Evolutionary conservation across 2,797 vertebrate genomes (phyloP).

Genomic region (Anas capensis): DNA sequence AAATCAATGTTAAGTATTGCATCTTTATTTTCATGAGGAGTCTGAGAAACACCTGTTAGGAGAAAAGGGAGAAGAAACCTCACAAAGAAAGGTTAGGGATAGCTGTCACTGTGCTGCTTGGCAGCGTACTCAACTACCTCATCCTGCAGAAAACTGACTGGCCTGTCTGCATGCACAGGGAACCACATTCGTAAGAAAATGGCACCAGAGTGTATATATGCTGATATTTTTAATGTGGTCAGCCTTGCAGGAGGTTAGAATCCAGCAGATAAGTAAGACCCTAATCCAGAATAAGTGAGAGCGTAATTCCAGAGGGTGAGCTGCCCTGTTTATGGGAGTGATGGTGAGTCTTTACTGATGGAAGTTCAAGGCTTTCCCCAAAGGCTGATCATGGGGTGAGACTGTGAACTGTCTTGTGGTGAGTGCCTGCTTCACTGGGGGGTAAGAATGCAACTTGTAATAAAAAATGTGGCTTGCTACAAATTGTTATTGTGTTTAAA

Average conservation of each 20-base stretch:
- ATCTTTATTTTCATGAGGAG: not conserved
- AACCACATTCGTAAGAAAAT: not conserved
- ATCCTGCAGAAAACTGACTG: not conserved
- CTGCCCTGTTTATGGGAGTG: not conserved
- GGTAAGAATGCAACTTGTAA: not conserved
- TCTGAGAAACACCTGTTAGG: not conserved
- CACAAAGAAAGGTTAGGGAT: not conserved
- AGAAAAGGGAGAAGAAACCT: not conserved
- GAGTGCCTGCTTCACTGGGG: not conserved
- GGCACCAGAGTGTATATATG: not conserved
- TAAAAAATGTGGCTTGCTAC: not conserved
- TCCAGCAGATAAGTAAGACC: not conserved
- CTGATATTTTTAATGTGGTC: rapidly evolving
- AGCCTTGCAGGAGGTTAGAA: not conserved
- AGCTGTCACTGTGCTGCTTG: not conserved
- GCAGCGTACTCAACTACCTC: not conserved
- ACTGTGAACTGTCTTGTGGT: not conserved
- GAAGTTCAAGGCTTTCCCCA: not conserved
- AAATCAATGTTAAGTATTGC: not conserved
- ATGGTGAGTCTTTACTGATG: not conserved
- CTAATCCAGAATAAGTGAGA: too few species aligned
- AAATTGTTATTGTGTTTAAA: not conserved
- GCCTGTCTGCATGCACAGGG: rapidly evolving
- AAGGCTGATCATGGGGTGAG: not conserved
- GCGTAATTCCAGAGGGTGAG: not conserved